Evolutionary conservation across 1,140 invertebrate genomes (phyloP), one percentile per base, ranked within the genome.

Genomic region (Dendroctonus ponderosae): DNA sequence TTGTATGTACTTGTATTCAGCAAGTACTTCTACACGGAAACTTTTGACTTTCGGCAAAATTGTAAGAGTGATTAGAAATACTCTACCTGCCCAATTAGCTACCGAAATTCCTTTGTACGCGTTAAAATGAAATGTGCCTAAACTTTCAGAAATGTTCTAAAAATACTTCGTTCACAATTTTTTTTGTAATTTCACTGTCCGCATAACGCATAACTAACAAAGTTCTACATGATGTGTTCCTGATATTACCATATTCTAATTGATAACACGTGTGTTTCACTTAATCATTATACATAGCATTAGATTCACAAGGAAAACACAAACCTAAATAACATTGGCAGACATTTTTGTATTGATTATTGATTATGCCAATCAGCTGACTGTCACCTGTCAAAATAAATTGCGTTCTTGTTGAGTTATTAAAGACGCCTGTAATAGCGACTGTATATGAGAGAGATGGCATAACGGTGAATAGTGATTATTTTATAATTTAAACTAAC

Each of bases 341-440:
- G 65, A 67, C 65, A 67, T 67, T 12, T 67, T 67, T 44, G 6
- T 61, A 67, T 60, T 54, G 65, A 66, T 66, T 66, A 44, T 61
- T 51, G 50, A 51, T 51, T 51, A 57, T 49, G 11, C 41, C 6
- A 5, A 11, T 12, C 60, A 62, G 60, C 60, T 62, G 60, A 49
- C 44, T 62, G 60, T 62, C 60, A 60, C 26, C 26, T 26, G 26
- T 26, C 26, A 1, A 26, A 26, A 26, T 26, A 26, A 2, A 26
- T 2, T 26, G 26, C 1, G 26, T 2, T 26, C 26, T 26, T 26
- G 26, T 26, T 26, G 26, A 26, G 26, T 26, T 26, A 3, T 26
- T 26, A 26, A 26, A 26, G 26, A 26, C 3, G 1, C 26, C 26
- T 26, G 26, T 26, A 26, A 26, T 26, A 26, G 1, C 26, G 26